Evolutionary conservation across 1,140 invertebrate genomes (phyloP).

Genomic region (Dreissena rostriformis): DNA sequence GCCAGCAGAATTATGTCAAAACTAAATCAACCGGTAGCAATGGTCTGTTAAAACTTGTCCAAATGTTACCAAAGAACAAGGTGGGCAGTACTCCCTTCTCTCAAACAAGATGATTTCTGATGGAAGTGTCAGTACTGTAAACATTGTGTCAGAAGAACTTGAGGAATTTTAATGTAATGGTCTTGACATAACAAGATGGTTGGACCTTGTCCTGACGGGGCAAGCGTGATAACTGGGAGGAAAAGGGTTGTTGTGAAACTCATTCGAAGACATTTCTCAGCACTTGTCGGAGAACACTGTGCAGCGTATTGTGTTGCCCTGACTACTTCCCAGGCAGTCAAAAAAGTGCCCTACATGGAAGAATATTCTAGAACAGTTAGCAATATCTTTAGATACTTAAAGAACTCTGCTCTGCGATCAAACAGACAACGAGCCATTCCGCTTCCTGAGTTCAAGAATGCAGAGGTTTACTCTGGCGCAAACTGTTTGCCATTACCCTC

Average conservation of each 20-base stretch:
- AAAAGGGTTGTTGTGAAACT: slow-evolving; percentile 12
- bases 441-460: slow-evolving; percentile 13
- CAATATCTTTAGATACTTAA: slow-evolving; percentile 15
- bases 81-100: too few relatives aligned
- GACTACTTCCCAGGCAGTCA: slow-evolving; percentile 9
- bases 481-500: too few relatives aligned
- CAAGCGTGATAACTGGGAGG: slow-evolving; percentile 12
- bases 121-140: neutral
- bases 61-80: too few relatives aligned
- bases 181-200: slow-evolving; percentile 11
- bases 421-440: slow-evolving; percentile 7
- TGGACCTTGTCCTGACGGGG: slow-evolving; percentile 21
- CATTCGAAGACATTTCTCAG: neutral
- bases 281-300: slow-evolving; percentile 20
- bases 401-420: slow-evolving; percentile 11
- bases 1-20: too few relatives aligned
- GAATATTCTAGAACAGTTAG: slow-evolving; percentile 1
- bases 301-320: neutral
- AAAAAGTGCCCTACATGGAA: neutral
- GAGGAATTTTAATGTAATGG: slow-evolving; percentile 11
- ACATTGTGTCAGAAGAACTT: neutral
- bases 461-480: slow-evolving; percentile 10
- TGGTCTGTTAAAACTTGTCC: too few relatives aligned
- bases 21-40: too few relatives aligned
- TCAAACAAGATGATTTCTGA: too few relatives aligned